These are phyloP conservation scores for Tinea semifulvella DNA, from an alignment of 2,888 invertebrate species.

Conservation along the genomic window DNA sequence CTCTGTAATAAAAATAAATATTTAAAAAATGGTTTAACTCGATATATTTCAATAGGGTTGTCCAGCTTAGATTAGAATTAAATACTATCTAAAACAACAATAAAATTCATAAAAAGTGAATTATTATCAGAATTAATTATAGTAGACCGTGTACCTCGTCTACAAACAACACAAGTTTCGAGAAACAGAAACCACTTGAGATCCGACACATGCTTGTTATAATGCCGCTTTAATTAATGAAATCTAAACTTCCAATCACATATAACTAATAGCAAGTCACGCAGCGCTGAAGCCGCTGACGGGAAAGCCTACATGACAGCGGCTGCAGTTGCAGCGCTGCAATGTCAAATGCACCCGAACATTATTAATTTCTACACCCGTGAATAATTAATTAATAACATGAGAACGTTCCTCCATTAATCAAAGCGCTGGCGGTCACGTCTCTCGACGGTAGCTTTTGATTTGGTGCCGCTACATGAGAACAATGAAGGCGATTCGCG, in stretches of 20 bases:
- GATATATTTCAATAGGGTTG: too few species aligned
- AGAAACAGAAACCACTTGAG: too few species aligned
- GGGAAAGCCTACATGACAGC: conserved; percentile 15
- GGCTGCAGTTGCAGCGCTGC: conserved; percentile 34
- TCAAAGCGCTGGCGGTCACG: conserved; percentile 34
- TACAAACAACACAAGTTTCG: too few species aligned
- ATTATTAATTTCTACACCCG: conserved; percentile 47
- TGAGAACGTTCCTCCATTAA: conserved; percentile 44
- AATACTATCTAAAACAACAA: too few species aligned
- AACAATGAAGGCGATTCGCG: conserved; percentile 5
- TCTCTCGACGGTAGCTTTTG: conserved; percentile 21
- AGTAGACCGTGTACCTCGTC: too few species aligned
- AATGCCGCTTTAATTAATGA: conserved; percentile 38
- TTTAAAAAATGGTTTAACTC: too few species aligned
- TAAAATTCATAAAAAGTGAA: too few species aligned
- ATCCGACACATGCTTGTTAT: too few species aligned
- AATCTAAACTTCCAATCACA: conserved; percentile 10
- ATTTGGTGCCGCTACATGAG: conserved; percentile 7
- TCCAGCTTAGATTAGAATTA: too few species aligned
- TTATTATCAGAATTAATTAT: too few species aligned
- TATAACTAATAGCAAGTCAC: conserved; percentile 8
- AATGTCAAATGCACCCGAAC: conserved; percentile 49
- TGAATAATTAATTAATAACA: conserved; percentile 54
- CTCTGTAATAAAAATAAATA: too few species aligned
- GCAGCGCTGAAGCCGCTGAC: conserved; percentile 9